A percentile compares a stretch with the other conserved stretches of the same genome.
These are phyloP conservation scores for Percopsis transmontana DNA, from an alignment of 2,113 vertebrate genomes.

Conservation along the genomic window DNA sequence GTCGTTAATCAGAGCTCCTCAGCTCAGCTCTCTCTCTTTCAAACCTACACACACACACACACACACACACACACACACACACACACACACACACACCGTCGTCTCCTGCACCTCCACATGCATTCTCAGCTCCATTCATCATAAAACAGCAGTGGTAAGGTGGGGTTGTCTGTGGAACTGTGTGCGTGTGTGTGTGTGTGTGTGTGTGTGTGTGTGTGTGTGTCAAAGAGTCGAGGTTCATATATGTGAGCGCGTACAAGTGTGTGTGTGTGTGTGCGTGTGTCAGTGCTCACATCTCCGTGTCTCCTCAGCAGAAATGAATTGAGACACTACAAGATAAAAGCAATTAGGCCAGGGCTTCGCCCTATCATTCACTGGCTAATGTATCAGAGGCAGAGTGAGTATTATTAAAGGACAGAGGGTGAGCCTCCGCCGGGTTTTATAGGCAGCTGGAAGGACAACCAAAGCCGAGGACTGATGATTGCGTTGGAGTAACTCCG, in stretches of 20 bases:
- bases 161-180: conserved; percentile 32
- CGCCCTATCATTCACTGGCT: conserved; percentile 76
- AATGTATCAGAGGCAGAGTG: conserved; percentile 76
- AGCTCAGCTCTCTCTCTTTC: conserved; percentile 55
- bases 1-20: conserved; percentile 80
- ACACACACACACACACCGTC: conserved; percentile 28
- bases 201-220: conserved; percentile 52
- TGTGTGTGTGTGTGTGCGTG: conserved; percentile 43
- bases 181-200: conserved; percentile 14
- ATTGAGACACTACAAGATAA: conserved; percentile 80
- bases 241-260: conserved; percentile 42
- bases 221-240: no score
- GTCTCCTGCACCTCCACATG: conserved; percentile 38
- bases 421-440: conserved; percentile 65
- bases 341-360: conserved; percentile 77
- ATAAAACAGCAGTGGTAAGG: conserved; percentile 72
- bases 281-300: conserved; percentile 45
- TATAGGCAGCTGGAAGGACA: conserved; percentile 71
- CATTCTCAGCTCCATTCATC: conserved; percentile 75
- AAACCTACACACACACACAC: conserved; percentile 33
- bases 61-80: conserved; percentile 23
- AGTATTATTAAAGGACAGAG: conserved; percentile 68
- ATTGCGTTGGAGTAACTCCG: conserved; percentile 72
- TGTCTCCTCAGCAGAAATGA: conserved; percentile 77
- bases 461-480: conserved; percentile 66